phyloP scores from a whole-genome alignment of 2,113 vertebrate species.

The Alligator mississippiensis region DNA sequence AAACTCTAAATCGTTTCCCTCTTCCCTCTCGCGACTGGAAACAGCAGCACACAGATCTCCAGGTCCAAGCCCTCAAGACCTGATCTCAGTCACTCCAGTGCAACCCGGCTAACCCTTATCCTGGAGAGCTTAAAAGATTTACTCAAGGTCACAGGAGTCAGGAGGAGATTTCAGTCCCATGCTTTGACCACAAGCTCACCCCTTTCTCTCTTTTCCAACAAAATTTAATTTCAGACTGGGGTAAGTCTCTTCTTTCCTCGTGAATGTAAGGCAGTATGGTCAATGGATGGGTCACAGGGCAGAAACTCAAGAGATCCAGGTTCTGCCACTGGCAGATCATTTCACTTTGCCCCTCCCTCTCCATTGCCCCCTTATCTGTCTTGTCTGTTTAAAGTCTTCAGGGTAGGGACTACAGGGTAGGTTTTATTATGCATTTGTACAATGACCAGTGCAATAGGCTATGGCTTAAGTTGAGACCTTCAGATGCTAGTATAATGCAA shows the following conservation, averaged over 20 bases:
- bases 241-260: background rate
- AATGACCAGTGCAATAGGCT: background rate
- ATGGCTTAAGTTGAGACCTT: background rate
- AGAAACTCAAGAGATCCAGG: background rate
- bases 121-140: background rate
- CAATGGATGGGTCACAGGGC: background rate
- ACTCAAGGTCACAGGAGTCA: background rate
- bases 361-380: background rate
- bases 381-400: background rate
- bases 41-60: background rate
- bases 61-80: background rate
- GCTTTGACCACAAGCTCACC: background rate
- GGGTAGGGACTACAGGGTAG: background rate
- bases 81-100: background rate
- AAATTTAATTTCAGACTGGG: background rate
- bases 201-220: no score
- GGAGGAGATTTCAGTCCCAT: background rate
- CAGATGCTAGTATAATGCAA: background rate
- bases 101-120: rapidly evolving
- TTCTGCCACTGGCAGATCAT: background rate
- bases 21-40: background rate
- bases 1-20: rapidly evolving
- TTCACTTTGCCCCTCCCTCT: background rate
- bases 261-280: background rate
- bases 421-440: background rate